Base-by-base conservation (phyloP, 2,797 vertebrate genomes). In the Anguilla pacifica region DNA sequence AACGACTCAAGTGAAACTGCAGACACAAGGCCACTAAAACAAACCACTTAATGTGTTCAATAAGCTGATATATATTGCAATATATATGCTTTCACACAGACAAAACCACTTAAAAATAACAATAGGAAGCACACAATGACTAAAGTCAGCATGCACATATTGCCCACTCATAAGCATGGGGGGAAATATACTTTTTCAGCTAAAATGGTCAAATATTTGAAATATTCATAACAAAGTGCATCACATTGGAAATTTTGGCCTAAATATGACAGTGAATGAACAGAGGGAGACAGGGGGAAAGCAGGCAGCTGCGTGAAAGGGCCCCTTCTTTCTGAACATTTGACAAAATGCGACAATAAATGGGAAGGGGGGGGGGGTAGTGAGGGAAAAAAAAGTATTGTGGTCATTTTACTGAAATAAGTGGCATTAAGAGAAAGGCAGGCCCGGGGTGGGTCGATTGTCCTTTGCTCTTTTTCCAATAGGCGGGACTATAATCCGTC, bases 401-500 rank as follows among this genome's bases (percentile, higher is more conserved):
- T 91, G 93, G 92, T 95, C 93, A 94, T 95, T 77, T 96, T 95
- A 93, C 91, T 94, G 93, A 95, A 95, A 95, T 94, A 95, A 95
- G 91, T 92, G 94, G 92, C 92, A 89, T 92, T 95, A 93, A 94
- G 93, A 93, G 92, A 91, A 94, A 90, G 91, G 87, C 91, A 89
- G 92, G 92, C 35, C 35, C 92, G 92, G 92, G 89, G 93, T 89
- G 79, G 87, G 83, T 93, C 93, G 94, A 94, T 93, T 94, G 93
- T 93, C 92, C 93, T 85, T 91, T 90, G 90, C 94, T 95, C 94
- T 95, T 95, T 95, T 95, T 96, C 94, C 93, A 95, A 67, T 93
- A 93, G 95, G 94, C 94, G 93, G 92, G 95, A 94, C 94, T 93
- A 94, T 96, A 96, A 96, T 96, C 96, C 95, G 93, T 93, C 93